Conservation (phyloP, 2,888 invertebrate species). For the Graphium colonna region DNA sequence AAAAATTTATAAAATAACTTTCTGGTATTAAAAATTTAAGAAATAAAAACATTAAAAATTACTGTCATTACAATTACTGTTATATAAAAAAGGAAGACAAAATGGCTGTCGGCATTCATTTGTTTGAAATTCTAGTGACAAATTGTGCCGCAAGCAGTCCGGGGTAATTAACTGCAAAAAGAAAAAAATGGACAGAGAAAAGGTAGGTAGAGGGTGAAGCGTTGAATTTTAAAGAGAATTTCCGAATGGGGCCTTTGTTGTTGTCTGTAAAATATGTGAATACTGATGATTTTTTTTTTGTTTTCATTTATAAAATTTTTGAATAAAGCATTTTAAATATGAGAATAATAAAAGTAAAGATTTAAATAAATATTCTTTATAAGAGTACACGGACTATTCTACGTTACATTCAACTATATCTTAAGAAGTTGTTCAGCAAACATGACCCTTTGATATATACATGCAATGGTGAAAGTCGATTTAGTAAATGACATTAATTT, state of each 20-base stretch:
- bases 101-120: slow-evolving; percentile 7
- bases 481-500: no score
- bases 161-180: slow-evolving; percentile 20
- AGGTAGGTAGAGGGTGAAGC: slow-evolving; percentile 17
- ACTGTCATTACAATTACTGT: background rate
- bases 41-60: background rate
- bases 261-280: slow-evolving; percentile 9
- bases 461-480: no score
- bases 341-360: no score
- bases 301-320: no score
- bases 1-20: no score
- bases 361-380: no score
- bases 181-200: slow-evolving; percentile 15
- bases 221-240: slow-evolving; percentile 24
- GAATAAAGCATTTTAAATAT: no score
- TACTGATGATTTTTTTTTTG: background rate
- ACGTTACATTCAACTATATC: no score
- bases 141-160: slow-evolving; percentile 19
- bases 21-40: no score
- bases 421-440: no score
- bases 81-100: slow-evolving; percentile 1
- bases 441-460: no score
- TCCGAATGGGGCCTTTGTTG: slow-evolving; percentile 1
- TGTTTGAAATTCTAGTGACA: slow-evolving; percentile 20
- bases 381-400: no score